A percentile compares a stretch with the other conserved stretches of the same genome.
These are phyloP conservation scores for Lingula anatina DNA, from an alignment of 2,888 invertebrate species.

Conservation along the genomic window DNA sequence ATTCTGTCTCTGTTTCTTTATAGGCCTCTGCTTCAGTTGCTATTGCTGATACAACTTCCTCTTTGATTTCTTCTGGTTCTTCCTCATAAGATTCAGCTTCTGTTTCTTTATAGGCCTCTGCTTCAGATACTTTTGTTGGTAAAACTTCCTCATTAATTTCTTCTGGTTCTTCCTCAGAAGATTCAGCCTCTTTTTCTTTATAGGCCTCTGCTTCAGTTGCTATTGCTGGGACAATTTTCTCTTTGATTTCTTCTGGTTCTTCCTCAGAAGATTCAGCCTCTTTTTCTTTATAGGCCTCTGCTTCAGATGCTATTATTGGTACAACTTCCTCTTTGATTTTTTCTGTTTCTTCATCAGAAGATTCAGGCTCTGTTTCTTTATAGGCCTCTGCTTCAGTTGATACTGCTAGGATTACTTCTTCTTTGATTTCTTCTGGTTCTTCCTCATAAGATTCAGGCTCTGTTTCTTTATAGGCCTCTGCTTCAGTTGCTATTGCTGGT, in stretches of 20 bases:
- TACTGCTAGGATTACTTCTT: neutral
- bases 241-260: too few relatives aligned
- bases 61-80: slow-evolving; percentile 1
- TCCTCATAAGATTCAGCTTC: neutral
- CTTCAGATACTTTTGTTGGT: neutral
- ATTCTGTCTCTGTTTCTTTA: neutral
- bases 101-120: neutral
- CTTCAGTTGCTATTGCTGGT: too few relatives aligned
- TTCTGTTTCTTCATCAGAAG: too few relatives aligned
- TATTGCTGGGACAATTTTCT: too few relatives aligned
- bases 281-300: too few relatives aligned
- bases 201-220: too few relatives aligned
- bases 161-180: neutral
- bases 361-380: too few relatives aligned
- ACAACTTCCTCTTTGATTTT: neutral
- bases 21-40: neutral
- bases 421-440: slow-evolving; percentile 1
- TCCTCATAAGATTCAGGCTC: neutral
- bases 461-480: too few relatives aligned
- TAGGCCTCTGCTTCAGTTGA: too few relatives aligned
- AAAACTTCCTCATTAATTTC: neutral
- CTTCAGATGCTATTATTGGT: too few relatives aligned
- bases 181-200: neutral
- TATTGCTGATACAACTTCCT: neutral
- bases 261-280: too few relatives aligned